Evolutionary conservation across 2,797 vertebrate genomes (phyloP).

Genomic region (Bradypodion pumilum): DNA sequence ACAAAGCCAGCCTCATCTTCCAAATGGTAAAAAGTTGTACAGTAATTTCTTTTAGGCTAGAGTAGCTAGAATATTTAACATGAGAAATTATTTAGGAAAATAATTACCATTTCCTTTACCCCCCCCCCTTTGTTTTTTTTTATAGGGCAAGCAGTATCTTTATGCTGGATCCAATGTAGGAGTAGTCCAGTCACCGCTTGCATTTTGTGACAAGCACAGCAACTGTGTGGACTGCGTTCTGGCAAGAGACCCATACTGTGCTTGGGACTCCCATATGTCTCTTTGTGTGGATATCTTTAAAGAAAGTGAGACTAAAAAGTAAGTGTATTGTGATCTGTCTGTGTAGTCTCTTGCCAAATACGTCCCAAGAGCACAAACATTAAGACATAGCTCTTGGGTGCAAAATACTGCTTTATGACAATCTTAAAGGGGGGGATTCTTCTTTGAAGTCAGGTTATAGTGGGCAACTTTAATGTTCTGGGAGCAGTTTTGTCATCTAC

Average conservation of each 20-base stretch:
- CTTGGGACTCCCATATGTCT: slow-evolving; percentile 79
- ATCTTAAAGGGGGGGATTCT: neutral
- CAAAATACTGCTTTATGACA: neutral
- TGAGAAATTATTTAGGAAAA: neutral
- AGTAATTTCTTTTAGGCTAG: too few species aligned
- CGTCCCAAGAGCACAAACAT: neutral
- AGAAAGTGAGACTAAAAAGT: slow-evolving; percentile 74
- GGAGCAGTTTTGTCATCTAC: neutral
- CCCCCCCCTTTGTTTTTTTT: neutral
- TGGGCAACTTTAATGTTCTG: neutral
- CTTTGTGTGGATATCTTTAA: slow-evolving; percentile 81
- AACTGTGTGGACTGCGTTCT: slow-evolving; percentile 89
- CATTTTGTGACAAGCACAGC: slow-evolving; percentile 87
- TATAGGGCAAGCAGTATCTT: slow-evolving; percentile 81
- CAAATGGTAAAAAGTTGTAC: too few species aligned
- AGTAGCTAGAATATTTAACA: neutral
- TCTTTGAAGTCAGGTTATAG: too few species aligned
- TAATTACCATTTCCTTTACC: neutral
- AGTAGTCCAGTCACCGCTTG: slow-evolving; percentile 89
- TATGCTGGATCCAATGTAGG: slow-evolving; percentile 91
- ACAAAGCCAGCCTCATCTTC: neutral
- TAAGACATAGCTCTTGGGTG: neutral
- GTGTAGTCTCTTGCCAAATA: neutral
- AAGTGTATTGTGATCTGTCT: slow-evolving; percentile 29
- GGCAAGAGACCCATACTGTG: slow-evolving; percentile 93